These are phyloP conservation scores for Drosophila tani DNA, from an alignment of 1,140 invertebrate genomes.

Conservation along the genomic window DNA sequence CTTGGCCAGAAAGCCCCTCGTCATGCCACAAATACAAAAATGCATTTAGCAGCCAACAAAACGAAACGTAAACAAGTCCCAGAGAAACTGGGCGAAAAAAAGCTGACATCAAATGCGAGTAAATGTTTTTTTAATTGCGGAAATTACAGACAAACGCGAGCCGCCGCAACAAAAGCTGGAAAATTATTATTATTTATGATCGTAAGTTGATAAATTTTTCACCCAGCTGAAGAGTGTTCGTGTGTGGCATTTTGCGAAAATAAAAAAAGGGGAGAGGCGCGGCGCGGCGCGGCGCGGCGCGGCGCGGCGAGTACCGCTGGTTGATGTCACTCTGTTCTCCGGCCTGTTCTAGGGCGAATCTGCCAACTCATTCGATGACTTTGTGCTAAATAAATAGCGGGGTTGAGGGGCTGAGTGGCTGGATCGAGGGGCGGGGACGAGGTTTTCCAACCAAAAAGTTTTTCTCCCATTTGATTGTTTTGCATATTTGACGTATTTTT, in stretches of 20 bases:
- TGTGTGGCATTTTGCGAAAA: slow-evolving; percentile 71
- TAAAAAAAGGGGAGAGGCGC: slow-evolving; percentile 7
- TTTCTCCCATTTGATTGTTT: slow-evolving; percentile 43
- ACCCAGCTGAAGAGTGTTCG: slow-evolving; percentile 65
- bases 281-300: background rate
- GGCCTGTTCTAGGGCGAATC: slow-evolving; percentile 37
- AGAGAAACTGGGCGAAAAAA: slow-evolving; percentile 17
- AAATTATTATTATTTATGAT: slow-evolving; percentile 84
- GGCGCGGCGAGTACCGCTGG: slow-evolving; percentile 2
- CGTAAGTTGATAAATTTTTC: slow-evolving; percentile 80
- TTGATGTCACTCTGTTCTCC: slow-evolving; percentile 38
- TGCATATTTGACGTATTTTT: slow-evolving; percentile 56
- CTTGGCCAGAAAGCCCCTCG: slow-evolving; percentile 46
- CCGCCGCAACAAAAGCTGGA: slow-evolving; percentile 69
- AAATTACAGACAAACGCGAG: slow-evolving; percentile 79
- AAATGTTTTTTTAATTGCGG: slow-evolving; percentile 85
- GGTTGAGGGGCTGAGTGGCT: background rate
- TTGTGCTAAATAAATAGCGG: slow-evolving; percentile 33
- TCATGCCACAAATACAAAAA: slow-evolving; percentile 65
- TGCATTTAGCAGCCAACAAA: slow-evolving; percentile 55
- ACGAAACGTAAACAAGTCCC: slow-evolving; percentile 48
- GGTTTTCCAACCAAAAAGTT: slow-evolving; percentile 28
- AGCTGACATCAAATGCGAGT: slow-evolving; percentile 71
- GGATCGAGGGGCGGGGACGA: slow-evolving; percentile 20
- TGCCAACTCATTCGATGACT: slow-evolving; percentile 49